phyloP scores from a whole-genome alignment of 2,113 vertebrate genomes.

The Athene cunicularia region DNA sequence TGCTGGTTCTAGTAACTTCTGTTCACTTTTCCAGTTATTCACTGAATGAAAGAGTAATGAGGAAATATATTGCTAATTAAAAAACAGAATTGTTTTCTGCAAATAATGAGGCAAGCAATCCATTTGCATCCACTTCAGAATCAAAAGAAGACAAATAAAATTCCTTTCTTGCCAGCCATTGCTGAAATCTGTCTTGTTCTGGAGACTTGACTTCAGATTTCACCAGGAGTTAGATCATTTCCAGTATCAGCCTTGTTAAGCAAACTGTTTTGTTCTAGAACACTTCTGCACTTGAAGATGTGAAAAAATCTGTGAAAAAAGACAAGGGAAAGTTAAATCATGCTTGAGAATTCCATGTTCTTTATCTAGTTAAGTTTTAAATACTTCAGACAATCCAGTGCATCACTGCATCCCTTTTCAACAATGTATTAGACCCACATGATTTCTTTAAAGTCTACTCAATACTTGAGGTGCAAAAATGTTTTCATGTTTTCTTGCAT shows the following conservation, averaged over 20 bases:
- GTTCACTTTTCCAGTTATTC: not conserved
- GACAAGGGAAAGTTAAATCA: not conserved
- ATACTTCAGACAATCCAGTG: not conserved
- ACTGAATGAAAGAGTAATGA: not conserved
- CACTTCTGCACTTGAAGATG: not conserved
- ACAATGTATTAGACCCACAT: not conserved
- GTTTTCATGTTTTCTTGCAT: not conserved
- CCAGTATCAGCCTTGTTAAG: not conserved
- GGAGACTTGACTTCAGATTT: not conserved
- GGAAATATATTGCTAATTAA: not conserved
- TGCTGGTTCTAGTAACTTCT: not conserved
- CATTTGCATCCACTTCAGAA: not conserved
- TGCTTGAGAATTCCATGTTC: not conserved
- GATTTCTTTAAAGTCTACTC: not conserved
- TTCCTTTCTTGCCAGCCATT: not conserved
- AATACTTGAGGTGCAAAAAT: not conserved
- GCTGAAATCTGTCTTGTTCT: not conserved
- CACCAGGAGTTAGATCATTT: not conserved
- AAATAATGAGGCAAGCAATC: not conserved
- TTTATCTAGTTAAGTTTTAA: not conserved
- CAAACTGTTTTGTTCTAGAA: not conserved
- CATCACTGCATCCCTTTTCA: not conserved
- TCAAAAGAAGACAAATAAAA: not conserved
- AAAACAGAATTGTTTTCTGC: not conserved
- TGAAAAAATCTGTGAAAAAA: not conserved